Conservation (phyloP, 2,888 invertebrate species). For the Drosophila lacicola region DNA sequence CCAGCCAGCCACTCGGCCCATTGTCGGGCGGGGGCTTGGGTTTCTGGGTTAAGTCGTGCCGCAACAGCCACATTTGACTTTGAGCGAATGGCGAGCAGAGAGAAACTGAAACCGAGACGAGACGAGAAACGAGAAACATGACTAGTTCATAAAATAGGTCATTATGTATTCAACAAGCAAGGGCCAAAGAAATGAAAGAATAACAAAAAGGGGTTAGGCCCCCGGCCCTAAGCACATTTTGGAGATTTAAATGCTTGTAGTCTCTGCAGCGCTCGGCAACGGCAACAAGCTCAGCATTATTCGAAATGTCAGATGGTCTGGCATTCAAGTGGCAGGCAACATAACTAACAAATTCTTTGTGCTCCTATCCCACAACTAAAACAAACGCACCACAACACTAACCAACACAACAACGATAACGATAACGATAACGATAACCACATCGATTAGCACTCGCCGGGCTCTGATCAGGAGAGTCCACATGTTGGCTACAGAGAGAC, state of each 20-base stretch:
- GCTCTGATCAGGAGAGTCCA: slow-evolving; percentile 86
- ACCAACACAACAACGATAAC: slow-evolving; percentile 28
- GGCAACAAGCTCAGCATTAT: slow-evolving; percentile 26
- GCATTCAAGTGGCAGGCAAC: slow-evolving; percentile 6
- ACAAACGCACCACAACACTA: slow-evolving; percentile 29
- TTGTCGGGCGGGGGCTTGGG: slow-evolving; percentile 42
- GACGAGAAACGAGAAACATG: slow-evolving; percentile 24
- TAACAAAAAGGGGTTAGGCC: slow-evolving; percentile 21
- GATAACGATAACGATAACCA: slow-evolving; percentile 9
- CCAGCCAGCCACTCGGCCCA: slow-evolving; percentile 19
- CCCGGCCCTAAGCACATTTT: neutral
- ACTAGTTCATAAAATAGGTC: slow-evolving; percentile 61
- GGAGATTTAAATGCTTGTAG: neutral
- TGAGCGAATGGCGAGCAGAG: slow-evolving; percentile 33
- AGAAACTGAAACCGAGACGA: slow-evolving; percentile 34
- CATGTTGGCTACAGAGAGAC: slow-evolving; percentile 86
- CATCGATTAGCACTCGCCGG: slow-evolving; percentile 83
- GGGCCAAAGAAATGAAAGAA: neutral
- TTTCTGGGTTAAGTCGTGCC: slow-evolving; percentile 73
- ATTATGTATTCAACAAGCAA: slow-evolving; percentile 43
- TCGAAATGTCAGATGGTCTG: slow-evolving; percentile 9
- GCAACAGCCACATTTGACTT: slow-evolving; percentile 67
- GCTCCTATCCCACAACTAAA: slow-evolving; percentile 19
- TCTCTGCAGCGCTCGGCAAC: neutral
- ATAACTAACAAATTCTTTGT: slow-evolving; percentile 36